A percentile compares a stretch with the other conserved stretches of the same genome.
These are phyloP conservation scores for Tachuris rubrigastra DNA, from an alignment of 2,113 vertebrate genomes.

Conservation along the genomic window DNA sequence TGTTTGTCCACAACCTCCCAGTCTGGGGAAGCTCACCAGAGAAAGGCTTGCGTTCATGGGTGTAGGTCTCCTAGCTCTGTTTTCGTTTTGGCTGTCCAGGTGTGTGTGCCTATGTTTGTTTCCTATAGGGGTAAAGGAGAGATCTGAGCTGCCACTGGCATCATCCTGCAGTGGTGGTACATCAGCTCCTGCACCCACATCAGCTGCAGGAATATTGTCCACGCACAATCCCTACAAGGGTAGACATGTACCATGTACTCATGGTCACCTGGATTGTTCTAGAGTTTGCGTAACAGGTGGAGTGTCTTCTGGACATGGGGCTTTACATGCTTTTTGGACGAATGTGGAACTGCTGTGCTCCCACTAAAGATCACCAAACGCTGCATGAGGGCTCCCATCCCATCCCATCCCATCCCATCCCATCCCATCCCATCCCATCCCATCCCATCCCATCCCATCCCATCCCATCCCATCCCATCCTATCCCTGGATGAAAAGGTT, in stretches of 20 bases:
- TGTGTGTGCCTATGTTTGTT: background rate
- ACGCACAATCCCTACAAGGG: accelerated
- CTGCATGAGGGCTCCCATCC: background rate
- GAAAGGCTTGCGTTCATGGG: too few relatives aligned
- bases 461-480: background rate
- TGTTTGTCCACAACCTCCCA: background rate
- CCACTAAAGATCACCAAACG: background rate
- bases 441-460: background rate
- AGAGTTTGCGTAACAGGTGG: background rate
- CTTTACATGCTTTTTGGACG: background rate
- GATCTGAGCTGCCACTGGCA: background rate
- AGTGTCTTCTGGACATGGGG: background rate
- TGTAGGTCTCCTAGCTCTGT: too few relatives aligned
- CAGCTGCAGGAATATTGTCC: background rate
- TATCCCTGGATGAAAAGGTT: background rate
- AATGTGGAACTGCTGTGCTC: background rate
- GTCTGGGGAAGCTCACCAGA: background rate
- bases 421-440: background rate
- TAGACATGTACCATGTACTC: background rate
- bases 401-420: background rate
- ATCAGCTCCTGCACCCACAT: background rate
- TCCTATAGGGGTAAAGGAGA: background rate
- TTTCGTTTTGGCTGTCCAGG: accelerated
- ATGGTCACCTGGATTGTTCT: background rate
- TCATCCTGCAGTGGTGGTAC: accelerated